These are phyloP conservation scores for Chironomus tepperi DNA, from an alignment of 1,140 invertebrate species.

Conservation along the genomic window DNA sequence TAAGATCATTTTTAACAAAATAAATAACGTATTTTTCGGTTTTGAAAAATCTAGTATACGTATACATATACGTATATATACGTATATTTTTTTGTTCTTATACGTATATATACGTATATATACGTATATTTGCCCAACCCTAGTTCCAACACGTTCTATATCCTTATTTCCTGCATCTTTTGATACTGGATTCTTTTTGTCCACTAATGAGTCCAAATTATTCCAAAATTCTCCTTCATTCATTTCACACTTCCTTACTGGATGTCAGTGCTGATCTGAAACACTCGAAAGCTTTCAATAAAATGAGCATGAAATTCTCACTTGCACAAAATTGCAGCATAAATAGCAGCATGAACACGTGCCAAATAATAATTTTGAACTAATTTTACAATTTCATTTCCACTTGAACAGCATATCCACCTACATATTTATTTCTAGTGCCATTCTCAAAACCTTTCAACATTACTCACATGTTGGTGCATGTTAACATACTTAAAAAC, in stretches of 20 bases:
- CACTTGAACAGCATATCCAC: not conserved
- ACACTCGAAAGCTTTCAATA: not conserved
- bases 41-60: no score
- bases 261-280: not conserved
- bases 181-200: not conserved
- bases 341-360: not conserved
- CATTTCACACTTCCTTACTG: not conserved
- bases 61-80: no score
- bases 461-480: no score
- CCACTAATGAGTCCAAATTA: conserved; percentile 10
- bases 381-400: not conserved
- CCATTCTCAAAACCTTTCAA: no score
- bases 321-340: not conserved
- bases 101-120: no score
- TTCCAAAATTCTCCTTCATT: conserved; percentile 10
- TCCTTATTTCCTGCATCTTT: not conserved
- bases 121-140: no score
- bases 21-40: no score
- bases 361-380: not conserved
- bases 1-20: no score
- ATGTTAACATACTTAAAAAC: no score
- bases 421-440: no score
- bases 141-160: not conserved
- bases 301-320: not conserved
- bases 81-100: no score